Conservation (phyloP, 2,113 vertebrate species). For the Mustela lutreola region DNA sequence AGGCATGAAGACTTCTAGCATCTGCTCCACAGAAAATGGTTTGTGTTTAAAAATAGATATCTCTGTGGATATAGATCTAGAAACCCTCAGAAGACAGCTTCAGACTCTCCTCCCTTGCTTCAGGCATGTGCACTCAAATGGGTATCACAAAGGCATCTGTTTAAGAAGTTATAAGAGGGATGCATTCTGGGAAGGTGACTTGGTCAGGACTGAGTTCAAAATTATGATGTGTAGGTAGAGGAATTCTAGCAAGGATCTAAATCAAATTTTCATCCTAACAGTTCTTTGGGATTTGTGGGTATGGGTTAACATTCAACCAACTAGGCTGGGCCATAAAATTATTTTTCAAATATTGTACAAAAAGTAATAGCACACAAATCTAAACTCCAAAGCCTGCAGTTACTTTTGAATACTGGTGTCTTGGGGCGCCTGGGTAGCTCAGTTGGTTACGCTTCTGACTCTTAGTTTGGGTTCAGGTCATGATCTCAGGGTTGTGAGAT, state of each 20-base stretch:
- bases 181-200: neutral
- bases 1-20: neutral
- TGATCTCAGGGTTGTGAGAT: neutral
- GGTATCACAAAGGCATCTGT: neutral
- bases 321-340: neutral
- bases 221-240: neutral
- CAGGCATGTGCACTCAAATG: neutral
- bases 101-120: neutral
- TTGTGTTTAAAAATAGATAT: neutral
- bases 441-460: neutral
- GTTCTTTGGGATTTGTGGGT: neutral
- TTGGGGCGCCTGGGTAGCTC: neutral
- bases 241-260: neutral
- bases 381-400: constrained; percentile 1
- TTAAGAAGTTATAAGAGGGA: neutral
- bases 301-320: neutral
- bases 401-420: neutral
- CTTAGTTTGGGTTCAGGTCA: neutral
- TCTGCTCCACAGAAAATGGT: neutral
- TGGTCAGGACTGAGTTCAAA: neutral
- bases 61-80: neutral
- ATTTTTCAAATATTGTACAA: neutral
- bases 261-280: neutral
- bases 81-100: neutral
- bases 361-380: neutral